phyloP scores from a whole-genome alignment of 1,140 invertebrate species.

The Papilio glaucus region DNA sequence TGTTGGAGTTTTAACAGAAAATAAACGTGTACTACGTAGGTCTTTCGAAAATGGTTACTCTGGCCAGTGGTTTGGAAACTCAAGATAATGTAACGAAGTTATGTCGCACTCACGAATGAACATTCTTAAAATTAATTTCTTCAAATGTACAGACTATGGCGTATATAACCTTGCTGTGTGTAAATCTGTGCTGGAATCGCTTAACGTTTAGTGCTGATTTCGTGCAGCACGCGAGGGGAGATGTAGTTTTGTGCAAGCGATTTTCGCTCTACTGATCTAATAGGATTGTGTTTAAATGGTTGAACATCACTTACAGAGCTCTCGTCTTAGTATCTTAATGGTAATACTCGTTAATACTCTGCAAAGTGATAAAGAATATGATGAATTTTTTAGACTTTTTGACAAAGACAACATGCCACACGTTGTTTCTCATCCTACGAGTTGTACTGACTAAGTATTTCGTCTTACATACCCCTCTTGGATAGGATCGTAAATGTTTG shows the following conservation, averaged over 20 bases:
- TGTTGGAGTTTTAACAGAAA: neutral
- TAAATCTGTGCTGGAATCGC: constrained; percentile 36
- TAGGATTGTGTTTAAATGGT: constrained; percentile 44
- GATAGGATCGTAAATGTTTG: too few species aligned
- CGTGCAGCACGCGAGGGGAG: constrained; percentile 41
- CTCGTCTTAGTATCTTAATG: constrained; percentile 39
- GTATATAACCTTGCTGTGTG: neutral
- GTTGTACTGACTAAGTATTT: neutral
- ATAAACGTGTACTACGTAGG: constrained; percentile 10
- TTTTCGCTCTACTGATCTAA: constrained; percentile 42
- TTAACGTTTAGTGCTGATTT: constrained; percentile 37
- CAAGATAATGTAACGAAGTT: constrained; percentile 67
- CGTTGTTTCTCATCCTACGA: neutral
- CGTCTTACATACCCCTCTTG: too few species aligned
- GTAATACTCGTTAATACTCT: constrained; percentile 2
- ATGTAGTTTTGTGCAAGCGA: constrained; percentile 40
- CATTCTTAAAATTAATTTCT: constrained; percentile 53
- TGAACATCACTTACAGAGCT: constrained; percentile 43
- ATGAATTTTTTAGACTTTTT: too few species aligned
- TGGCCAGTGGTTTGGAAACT: constrained; percentile 65
- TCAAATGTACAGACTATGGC: constrained; percentile 12
- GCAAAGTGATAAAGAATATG: neutral
- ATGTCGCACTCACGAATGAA: constrained; percentile 54
- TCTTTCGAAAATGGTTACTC: constrained; percentile 47
- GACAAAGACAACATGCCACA: neutral